Evolutionary conservation across 2,888 invertebrate species (phyloP).

Genomic region (Drosophila nr. medialis): DNA sequence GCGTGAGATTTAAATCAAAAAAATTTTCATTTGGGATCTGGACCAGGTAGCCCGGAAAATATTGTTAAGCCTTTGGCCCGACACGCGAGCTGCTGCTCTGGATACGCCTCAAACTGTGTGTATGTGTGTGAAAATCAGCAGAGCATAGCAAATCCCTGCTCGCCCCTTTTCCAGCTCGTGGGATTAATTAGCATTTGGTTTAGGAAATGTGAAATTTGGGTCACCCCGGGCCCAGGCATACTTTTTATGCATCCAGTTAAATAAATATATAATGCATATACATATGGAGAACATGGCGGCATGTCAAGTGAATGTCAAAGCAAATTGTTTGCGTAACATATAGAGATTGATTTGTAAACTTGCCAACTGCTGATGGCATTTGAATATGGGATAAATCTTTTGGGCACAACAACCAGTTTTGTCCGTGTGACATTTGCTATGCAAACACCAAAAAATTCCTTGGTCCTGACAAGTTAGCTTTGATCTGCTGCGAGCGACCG

Average conservation of each 20-base stretch:
- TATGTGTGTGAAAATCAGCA: slow-evolving; percentile 73
- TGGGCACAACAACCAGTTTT: slow-evolving; percentile 41
- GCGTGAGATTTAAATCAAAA: slow-evolving; percentile 70
- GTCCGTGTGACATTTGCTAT: slow-evolving; percentile 53
- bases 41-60: slow-evolving; percentile 52
- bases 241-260: slow-evolving; percentile 36
- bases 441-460: slow-evolving; percentile 48
- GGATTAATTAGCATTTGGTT: slow-evolving; percentile 79
- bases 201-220: slow-evolving; percentile 45
- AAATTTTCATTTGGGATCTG: slow-evolving; percentile 20
- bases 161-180: slow-evolving; percentile 43
- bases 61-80: slow-evolving; percentile 46
- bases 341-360: slow-evolving; percentile 68
- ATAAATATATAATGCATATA: slow-evolving; percentile 4
- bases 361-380: slow-evolving; percentile 42
- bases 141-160: slow-evolving; percentile 61
- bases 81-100: slow-evolving; percentile 48
- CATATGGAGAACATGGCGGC: slow-evolving; percentile 17
- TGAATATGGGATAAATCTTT: slow-evolving; percentile 37
- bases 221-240: slow-evolving; percentile 38
- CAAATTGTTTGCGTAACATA: slow-evolving; percentile 46
- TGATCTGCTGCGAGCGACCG: slow-evolving; percentile 45
- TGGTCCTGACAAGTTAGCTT: slow-evolving; percentile 61
- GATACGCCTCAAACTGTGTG: background rate
- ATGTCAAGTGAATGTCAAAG: slow-evolving; percentile 80